Conservation (phyloP, 1,140 invertebrate genomes). For the Formica exsecta region DNA sequence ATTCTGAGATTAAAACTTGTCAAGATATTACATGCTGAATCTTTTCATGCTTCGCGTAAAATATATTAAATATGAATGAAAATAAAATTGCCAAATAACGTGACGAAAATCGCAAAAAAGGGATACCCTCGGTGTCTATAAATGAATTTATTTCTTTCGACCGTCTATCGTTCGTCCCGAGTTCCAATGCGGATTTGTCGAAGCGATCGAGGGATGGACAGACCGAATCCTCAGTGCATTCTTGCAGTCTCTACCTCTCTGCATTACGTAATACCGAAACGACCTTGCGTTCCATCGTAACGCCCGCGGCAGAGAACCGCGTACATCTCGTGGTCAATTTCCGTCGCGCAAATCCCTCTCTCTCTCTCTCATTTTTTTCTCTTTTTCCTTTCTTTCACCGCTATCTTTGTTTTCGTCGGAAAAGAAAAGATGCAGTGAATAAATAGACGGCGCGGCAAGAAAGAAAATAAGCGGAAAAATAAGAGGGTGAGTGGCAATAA, state of each 20-base stretch:
- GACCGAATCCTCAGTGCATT: slow-evolving; percentile 58
- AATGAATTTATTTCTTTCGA: background rate
- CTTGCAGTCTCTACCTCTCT: slow-evolving; percentile 55
- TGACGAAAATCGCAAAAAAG: background rate
- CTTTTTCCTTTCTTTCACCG: slow-evolving; percentile 36
- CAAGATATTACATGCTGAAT: too few relatives aligned
- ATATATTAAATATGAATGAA: background rate
- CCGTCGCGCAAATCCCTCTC: slow-evolving; percentile 29
- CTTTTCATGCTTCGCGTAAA: background rate
- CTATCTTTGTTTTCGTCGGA: slow-evolving; percentile 66
- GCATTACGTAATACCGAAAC: slow-evolving; percentile 75
- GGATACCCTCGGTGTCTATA: background rate
- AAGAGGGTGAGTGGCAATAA: slow-evolving; percentile 63
- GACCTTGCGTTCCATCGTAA: slow-evolving; percentile 74
- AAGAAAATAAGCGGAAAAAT: slow-evolving; percentile 41
- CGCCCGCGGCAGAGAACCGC: slow-evolving; percentile 56
- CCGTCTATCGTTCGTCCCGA: background rate
- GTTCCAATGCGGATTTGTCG: slow-evolving; percentile 52
- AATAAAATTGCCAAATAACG: background rate
- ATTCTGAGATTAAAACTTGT: too few relatives aligned
- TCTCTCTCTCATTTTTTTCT: background rate
- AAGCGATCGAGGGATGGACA: slow-evolving; percentile 50
- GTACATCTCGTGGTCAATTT: slow-evolving; percentile 55
- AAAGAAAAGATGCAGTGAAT: slow-evolving; percentile 59
- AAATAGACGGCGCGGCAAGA: slow-evolving; percentile 51